Conservation (phyloP, 1,140 invertebrate species). For the Sarcophaga peregrina region DNA sequence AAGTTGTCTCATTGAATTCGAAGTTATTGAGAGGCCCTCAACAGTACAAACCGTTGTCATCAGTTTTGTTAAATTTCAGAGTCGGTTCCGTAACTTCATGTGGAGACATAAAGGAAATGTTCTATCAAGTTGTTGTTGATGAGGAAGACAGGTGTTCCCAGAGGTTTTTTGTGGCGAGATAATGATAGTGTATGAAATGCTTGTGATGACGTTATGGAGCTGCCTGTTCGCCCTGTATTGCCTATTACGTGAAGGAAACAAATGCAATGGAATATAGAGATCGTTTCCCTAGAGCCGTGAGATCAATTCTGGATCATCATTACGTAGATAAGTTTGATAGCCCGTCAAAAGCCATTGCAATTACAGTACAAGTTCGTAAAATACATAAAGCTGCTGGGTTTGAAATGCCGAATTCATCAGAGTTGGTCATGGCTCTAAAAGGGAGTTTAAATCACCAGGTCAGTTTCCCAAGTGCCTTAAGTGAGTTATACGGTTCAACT, state of each 20-base stretch:
- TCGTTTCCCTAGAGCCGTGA: too few species aligned
- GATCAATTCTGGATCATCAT: too few species aligned
- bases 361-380: background rate
- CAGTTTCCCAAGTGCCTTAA: background rate
- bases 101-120: background rate
- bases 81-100: too few species aligned
- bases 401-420: background rate
- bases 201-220: background rate
- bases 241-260: too few species aligned
- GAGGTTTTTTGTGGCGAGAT: too few species aligned
- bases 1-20: too few species aligned
- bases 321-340: background rate
- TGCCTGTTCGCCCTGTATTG: too few species aligned
- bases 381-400: constrained; percentile 7
- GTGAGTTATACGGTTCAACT: background rate
- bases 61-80: background rate
- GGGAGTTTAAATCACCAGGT: background rate
- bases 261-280: too few species aligned
- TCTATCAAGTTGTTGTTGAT: too few species aligned
- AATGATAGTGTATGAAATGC: too few species aligned
- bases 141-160: too few species aligned
- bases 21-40: background rate
- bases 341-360: background rate
- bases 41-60: background rate
- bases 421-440: too few species aligned